phyloP scores from a whole-genome alignment of 2,797 vertebrate species.

The Triplophysa yarkandensis region DNA sequence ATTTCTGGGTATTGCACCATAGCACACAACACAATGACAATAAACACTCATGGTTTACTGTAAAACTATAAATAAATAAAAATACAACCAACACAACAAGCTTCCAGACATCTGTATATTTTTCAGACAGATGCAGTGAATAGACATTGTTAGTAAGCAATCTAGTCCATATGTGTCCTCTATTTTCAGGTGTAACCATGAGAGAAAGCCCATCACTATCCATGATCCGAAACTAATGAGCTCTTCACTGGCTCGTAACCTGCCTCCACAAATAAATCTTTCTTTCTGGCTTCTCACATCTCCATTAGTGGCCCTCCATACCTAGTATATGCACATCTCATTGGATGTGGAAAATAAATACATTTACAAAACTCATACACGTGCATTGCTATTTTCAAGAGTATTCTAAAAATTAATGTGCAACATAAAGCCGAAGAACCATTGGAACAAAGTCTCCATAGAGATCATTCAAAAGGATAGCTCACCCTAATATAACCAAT shows the following conservation, averaged over 20 bases:
- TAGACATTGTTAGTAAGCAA: slow-evolving; percentile 45
- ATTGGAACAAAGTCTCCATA: too few relatives aligned
- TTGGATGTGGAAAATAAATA: slow-evolving; percentile 51
- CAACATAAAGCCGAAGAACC: too few relatives aligned
- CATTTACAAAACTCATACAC: slow-evolving; percentile 30
- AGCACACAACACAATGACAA: too few relatives aligned
- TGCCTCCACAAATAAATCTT: slow-evolving; percentile 77
- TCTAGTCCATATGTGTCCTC: slow-evolving; percentile 64
- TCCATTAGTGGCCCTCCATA: slow-evolving; percentile 55
- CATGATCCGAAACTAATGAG: slow-evolving; percentile 75
- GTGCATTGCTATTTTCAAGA: slow-evolving; percentile 23
- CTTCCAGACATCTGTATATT: too few relatives aligned
- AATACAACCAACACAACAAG: too few relatives aligned
- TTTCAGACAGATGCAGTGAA: slow-evolving; percentile 41
- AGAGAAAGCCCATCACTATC: slow-evolving; percentile 76
- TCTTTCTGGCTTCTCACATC: slow-evolving; percentile 50
- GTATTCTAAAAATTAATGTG: neutral
- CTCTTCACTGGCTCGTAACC: slow-evolving; percentile 72
- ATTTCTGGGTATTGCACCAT: too few relatives aligned
- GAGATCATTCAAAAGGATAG: too few relatives aligned
- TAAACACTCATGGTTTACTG: too few relatives aligned
- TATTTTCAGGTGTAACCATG: slow-evolving; percentile 68
- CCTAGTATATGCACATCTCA: slow-evolving; percentile 54
- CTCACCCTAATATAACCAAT: too few relatives aligned
- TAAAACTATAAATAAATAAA: too few relatives aligned